A percentile compares a stretch with the other conserved stretches of the same genome.
phyloP scores from a whole-genome alignment of 2,797 vertebrate species.

The Halcyon leucocephala region DNA sequence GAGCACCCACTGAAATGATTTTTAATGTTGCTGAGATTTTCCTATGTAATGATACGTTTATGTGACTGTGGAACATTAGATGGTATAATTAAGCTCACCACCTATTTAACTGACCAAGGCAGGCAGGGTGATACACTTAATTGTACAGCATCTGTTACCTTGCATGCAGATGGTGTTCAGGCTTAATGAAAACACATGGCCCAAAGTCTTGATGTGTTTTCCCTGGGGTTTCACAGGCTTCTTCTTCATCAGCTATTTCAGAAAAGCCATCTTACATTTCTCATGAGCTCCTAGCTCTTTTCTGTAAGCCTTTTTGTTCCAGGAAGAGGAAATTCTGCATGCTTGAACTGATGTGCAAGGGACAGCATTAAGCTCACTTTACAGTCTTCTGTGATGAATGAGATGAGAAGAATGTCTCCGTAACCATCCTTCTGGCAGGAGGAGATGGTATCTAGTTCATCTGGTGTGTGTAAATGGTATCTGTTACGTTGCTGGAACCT shows the following conservation, averaged over 20 bases:
- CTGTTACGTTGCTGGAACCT: slow-evolving; percentile 7
- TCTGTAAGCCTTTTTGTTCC: neutral
- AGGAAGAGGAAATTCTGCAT: neutral
- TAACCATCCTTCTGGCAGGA: slow-evolving; percentile 33
- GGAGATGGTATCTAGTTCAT: slow-evolving; percentile 6
- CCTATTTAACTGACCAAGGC: slow-evolving; percentile 37
- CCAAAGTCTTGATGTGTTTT: neutral
- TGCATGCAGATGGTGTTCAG: slow-evolving; percentile 11
- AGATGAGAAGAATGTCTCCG: slow-evolving; percentile 5
- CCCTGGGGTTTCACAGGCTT: neutral
- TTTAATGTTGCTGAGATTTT: neutral
- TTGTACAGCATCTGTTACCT: slow-evolving; percentile 14
- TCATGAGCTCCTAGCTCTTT: neutral
- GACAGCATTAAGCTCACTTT: neutral
- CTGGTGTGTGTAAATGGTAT: neutral
- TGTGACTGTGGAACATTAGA: neutral
- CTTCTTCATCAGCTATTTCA: slow-evolving; percentile 12
- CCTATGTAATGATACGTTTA: neutral
- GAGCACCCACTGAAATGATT: neutral
- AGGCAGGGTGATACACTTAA: slow-evolving; percentile 8
- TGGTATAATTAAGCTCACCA: slow-evolving; percentile 41
- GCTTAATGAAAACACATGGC: slow-evolving; percentile 38
- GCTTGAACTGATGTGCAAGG: neutral
- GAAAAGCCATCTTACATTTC: neutral
- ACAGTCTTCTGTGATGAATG: slow-evolving; percentile 5